Evolutionary conservation across 2,888 invertebrate species (phyloP), one percentile per base, ranked within the genome.

Genomic region (Leucophenga montana): DNA sequence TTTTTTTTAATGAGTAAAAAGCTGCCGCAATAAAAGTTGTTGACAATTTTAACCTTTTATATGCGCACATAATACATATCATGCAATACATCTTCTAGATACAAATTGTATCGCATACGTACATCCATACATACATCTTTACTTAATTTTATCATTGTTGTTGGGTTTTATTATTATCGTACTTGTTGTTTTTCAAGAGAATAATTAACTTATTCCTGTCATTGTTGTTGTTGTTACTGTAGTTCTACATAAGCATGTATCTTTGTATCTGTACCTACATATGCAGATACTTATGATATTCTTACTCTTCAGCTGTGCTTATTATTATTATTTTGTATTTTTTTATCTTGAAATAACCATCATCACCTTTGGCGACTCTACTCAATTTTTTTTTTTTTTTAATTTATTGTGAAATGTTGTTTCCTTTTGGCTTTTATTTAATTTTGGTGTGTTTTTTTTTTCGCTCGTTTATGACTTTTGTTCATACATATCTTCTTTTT

Each of bases 151-250:
- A n/a, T 61, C 46, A 20, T 46, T 62, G 46, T 46, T 62, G 62
- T 46, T 46, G 33, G 11, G 31, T 33, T 59, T 31, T 14, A 59
- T 56, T 56, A 56, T 22, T 22, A 31, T 39, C 33, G 59, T 39
- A 33, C 16, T 39, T 59, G 57, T n/a, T n/a, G n/a, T 57, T 64
- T n/a, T 62, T 64, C 62, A 48, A 46, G 62, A 20, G 27, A 39
- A 64, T 46, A 48, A 70, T 72, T 68, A 69, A 64, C 14, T 68
- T 70, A 70, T 68, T 48, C 66, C 50, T 66, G 66, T 13, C 44
- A 67, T 70, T 72, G 71, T 80, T 71, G 70, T 61, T 68, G 70
- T 61, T 68, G 77, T 73, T 71, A 70, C 56, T 18, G 56, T 18
- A 4, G 13, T 56, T 56, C 6, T 18, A n/a, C 9, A 16, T 6